Base-by-base conservation (phyloP, 2,888 invertebrate genomes). In the Leptopterna dolabrata region DNA sequence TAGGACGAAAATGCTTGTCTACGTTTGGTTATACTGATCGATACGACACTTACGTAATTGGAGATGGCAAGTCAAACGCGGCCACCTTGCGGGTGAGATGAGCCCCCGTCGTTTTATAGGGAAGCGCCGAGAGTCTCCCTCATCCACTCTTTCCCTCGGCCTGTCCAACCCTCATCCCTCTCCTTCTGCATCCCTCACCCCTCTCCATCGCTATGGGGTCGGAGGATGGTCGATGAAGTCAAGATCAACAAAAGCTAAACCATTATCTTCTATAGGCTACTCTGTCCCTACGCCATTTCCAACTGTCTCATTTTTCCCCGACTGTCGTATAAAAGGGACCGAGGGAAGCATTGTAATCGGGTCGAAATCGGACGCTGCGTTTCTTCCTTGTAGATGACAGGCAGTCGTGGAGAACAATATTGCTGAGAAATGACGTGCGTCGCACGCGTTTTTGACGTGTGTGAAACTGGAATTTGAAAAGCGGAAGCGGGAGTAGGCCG, bases 41-140 rank as follows among this genome's bases (percentile, higher is more conserved):
- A 81, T 81, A 81, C 81, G 51, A 81, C 81, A 55, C 81, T 81
- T 81, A 81, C 81, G 81, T 81, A 81, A 81, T 81, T 81, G 81
- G 81, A 81, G 81, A 45, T 24, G 24, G 63, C 63, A 63, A 63
- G 63, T 63, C 63, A 24, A 63, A 63, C 63, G 63, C 63, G 63
- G 55, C 24, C 19, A 19, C 63, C 27, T 63, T 19, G 24, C 27
- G 63, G 63, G 63, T 11, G 51, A 63, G 63, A 63, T 63, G 63
- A 63, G 63, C 63, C 63, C 19, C 24, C 63, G 63, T 63, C 63
- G 63, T 63, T 63, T 51, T 63, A 63, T 63, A 24, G 63, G 55
- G 19, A 63, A 19, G 19, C 11, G 19, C 63, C 4, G n/a, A 2
- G 4, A 7, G 36, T 36, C 36, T 36, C 36, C 36, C 36, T 36